phyloP scores from a whole-genome alignment of 2,888 invertebrate species.

The Erebia epiphron region DNA sequence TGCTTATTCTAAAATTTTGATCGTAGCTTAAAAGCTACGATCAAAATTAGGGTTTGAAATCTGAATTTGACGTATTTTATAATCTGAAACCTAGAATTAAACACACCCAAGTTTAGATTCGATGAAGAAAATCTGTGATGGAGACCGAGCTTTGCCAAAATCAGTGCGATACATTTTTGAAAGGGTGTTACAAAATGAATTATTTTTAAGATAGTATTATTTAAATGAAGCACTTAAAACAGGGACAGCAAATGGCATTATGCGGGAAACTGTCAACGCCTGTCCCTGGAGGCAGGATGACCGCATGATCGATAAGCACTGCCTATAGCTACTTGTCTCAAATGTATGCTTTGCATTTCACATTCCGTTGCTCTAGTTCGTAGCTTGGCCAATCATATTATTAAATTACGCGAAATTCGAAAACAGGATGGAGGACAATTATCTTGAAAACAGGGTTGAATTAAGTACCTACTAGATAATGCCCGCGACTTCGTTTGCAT shows the following conservation, averaged over 20 bases:
- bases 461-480: too few species aligned
- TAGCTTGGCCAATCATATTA: not conserved
- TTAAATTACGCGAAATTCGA: not conserved
- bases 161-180: too few species aligned
- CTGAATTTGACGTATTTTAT: too few species aligned
- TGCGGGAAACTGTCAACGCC: slow-evolving; percentile 35
- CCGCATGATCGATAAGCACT: slow-evolving; percentile 29
- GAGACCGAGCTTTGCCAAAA: too few species aligned
- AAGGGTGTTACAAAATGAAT: too few species aligned
- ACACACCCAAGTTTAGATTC: too few species aligned
- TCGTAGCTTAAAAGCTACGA: too few species aligned
- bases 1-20: too few species aligned
- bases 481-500: too few species aligned
- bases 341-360: slow-evolving; percentile 15
- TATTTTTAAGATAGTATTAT: not conserved
- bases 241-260: slow-evolving; percentile 27
- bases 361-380: not conserved
- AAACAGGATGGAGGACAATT: not conserved
- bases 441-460: not conserved
- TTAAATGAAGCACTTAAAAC: slow-evolving; percentile 31
- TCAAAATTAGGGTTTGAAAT: too few species aligned
- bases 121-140: too few species aligned
- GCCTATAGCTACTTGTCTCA: slow-evolving; percentile 18
- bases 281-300: slow-evolving; percentile 34
- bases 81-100: too few species aligned